Percentiles rank a stretch among this genome's conserved stretches.
These are phyloP conservation scores for Carduelis carduelis DNA, from an alignment of 2,797 vertebrate species.

Conservation along the genomic window DNA sequence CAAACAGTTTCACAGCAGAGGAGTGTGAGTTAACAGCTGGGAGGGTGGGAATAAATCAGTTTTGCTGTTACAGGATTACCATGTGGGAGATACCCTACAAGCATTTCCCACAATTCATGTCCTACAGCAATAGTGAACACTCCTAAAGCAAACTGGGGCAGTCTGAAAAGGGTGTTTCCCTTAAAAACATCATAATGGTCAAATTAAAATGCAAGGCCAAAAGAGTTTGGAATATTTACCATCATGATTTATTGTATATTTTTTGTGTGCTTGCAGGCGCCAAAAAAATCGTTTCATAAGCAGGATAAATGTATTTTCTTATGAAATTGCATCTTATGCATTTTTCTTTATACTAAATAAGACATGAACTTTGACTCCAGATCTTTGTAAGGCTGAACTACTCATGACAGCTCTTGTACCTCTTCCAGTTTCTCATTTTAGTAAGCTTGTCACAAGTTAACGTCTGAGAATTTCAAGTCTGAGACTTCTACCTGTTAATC, in stretches of 20 bases:
- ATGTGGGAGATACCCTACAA: not conserved
- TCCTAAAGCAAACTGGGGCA: not conserved
- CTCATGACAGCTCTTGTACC: not conserved
- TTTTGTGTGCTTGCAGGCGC: not conserved
- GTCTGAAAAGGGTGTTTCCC: not conserved
- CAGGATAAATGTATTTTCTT: conserved; percentile 13
- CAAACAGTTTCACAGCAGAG: not conserved
- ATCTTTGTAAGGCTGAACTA: not conserved
- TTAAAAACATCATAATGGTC: not conserved
- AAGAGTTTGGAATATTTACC: not conserved
- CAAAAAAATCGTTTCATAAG: not conserved
- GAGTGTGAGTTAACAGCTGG: not conserved
- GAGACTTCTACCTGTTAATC: not conserved
- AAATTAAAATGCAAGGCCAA: not conserved
- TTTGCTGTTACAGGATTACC: not conserved
- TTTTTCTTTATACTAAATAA: not conserved
- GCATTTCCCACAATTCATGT: not conserved
- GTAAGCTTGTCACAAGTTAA: not conserved
- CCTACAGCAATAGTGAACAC: not conserved
- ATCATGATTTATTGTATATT: not conserved
- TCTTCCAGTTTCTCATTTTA: not conserved
- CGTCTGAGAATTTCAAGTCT: not conserved
- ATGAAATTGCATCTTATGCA: not conserved
- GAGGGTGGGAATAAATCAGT: not conserved
- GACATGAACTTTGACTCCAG: not conserved